Base-by-base conservation (phyloP, 2,888 invertebrate species). In the Nipponacmea schrenckii region DNA sequence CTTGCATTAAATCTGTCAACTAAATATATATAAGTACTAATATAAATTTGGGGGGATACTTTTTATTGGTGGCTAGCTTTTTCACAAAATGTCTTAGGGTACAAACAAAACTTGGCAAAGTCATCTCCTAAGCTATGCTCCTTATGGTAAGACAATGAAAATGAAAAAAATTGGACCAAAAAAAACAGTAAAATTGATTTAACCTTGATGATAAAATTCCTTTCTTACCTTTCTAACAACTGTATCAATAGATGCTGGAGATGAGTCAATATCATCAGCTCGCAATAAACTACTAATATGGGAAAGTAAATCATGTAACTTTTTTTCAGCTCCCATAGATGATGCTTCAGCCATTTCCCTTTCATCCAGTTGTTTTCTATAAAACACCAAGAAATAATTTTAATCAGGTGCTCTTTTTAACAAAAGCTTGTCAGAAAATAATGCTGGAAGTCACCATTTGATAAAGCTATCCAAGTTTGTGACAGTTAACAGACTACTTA, bases 1-100 rank as follows among this genome's bases (percentile, higher is more conserved):
- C 88, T 65, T 86, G 82, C n/a, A 85, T 74, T 20, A 83, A 64
- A 69, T 86, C 86, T 62, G 81, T 80, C 62, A 87, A 65, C 88
- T 88, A 78, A n/a, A 71, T 73, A 7, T n/a, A n/a, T n/a, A n/a
- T n/a, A n/a, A n/a, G n/a, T n/a, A 62, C 0, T 14, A 67, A 69
- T 39, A 48, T 20, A 24, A 26, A 20, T 24, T 39, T 39, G 31
- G 2, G n/a, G n/a, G n/a, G n/a, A n/a, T n/a, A n/a, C n/a, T n/a
- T n/a, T n/a, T n/a, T n/a, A n/a, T n/a, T n/a, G n/a, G n/a, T n/a
- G n/a, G n/a, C n/a, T n/a, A n/a, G n/a, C n/a, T n/a, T n/a, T n/a
- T n/a, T n/a, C n/a, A n/a, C n/a, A n/a, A n/a, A n/a, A n/a, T n/a
- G n/a, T n/a, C n/a, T n/a, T n/a, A n/a, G n/a, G n/a, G n/a, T n/a